Evolutionary conservation across 2,888 invertebrate species (phyloP), one percentile per base, ranked within the genome.

Genomic region (Platycheirus rosarum): DNA sequence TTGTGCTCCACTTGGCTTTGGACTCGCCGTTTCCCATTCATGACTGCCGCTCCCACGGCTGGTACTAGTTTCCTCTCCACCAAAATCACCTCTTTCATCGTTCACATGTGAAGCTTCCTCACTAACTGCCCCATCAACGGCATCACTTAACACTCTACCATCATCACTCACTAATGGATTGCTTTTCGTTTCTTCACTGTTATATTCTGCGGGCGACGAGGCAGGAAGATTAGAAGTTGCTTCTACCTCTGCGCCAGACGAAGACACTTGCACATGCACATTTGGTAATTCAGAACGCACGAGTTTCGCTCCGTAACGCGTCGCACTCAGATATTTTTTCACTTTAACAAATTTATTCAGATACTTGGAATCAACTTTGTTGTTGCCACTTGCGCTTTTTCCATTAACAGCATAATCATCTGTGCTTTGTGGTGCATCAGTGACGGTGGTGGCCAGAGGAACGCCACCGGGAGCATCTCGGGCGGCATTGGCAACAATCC

Each of bases 121-220:
- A 62, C 63, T 66, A 51, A 68, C 55, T 68, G 71, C 70, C 68
- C 66, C 77, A 75, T 23, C 42, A 75, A 35, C 62, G 11, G 32
- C 55, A 63, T 66, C 76, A 77, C 82, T 77, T 49, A 73, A 77
- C 55, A 73, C 82, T 63, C 66, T 44, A 77, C 62, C 66, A 71
- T 49, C 71, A 68, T 55, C 23, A 55, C 23, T 71, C 29, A 48
- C 60, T 57, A 63, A 63, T 18, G 13, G 40, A 71, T 68, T 73
- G n/a, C n/a, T 29, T 66, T 66, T 73, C 57, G 26, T 46, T 44
- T 49, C 40, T 26, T 68, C 66, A 40, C 76, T 63, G 29, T 48
- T 18, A 49, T 37, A 60, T 44, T 71, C 57, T 16, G 37, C 46
- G 62, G n/a, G 11, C 11, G 13, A 16, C 6, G 20, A 13, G 20